phyloP scores from a whole-genome alignment of 2,888 invertebrate species.

The Drosophila subquinaria region DNA sequence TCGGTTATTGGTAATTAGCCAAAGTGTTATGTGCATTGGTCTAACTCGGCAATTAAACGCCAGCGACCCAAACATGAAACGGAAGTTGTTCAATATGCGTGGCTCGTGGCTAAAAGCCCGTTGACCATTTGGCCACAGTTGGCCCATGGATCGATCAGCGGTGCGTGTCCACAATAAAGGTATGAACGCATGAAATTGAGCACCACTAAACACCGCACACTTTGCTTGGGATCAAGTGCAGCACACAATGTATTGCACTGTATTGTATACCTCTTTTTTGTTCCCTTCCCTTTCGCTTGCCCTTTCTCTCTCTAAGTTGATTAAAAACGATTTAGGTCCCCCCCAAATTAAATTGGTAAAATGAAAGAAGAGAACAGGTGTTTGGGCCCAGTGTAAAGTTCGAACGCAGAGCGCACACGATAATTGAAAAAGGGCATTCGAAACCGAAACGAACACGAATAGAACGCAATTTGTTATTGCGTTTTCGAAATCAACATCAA shows the following conservation, averaged over 20 bases:
- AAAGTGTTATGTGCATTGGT: constrained; percentile 74
- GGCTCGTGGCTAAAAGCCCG: constrained; percentile 34
- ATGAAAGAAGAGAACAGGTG: constrained; percentile 52
- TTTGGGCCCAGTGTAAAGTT: constrained; percentile 6
- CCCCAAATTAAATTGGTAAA: constrained; percentile 5
- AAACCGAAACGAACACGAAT: constrained; percentile 22
- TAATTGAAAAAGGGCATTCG: constrained; percentile 45
- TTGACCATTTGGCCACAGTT: background rate
- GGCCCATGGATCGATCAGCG: constrained; percentile 23
- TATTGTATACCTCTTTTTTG: background rate
- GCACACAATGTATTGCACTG: background rate
- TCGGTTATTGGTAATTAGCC: constrained; percentile 64
- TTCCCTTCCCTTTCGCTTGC: background rate
- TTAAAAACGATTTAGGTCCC: constrained; percentile 65
- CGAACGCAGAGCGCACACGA: constrained; percentile 20
- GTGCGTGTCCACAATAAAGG: constrained; percentile 58
- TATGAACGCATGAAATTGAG: constrained; percentile 75
- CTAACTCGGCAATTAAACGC: constrained; percentile 69
- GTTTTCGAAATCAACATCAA: constrained; percentile 14
- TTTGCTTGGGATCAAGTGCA: constrained; percentile 3
- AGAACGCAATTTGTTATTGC: constrained; percentile 48
- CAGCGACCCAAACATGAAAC: constrained; percentile 38
- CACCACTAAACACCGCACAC: constrained; percentile 35
- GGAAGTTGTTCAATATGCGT: constrained; percentile 78
- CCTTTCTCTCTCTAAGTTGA: constrained; percentile 17